These are phyloP conservation scores for Onychostoma macrolepis DNA, from an alignment of 2,113 vertebrate genomes.

Conservation along the genomic window DNA sequence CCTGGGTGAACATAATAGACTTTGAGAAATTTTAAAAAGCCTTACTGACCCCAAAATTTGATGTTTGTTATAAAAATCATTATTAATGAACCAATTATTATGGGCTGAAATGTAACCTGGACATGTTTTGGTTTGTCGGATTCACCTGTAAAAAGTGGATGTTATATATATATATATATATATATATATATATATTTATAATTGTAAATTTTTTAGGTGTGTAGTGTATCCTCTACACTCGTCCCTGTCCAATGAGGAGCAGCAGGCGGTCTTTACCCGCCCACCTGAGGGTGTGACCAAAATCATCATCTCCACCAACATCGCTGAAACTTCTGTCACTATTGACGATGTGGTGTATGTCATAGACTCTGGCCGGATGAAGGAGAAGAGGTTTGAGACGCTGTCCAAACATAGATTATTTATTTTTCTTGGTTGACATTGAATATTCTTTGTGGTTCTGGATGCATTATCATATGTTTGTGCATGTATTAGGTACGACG, in stretches of 20 bases:
- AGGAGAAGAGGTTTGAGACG: conserved; percentile 88
- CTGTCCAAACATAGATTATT: neutral
- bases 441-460: neutral
- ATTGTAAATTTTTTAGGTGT: conserved; percentile 77
- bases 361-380: conserved; percentile 97
- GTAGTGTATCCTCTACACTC: conserved; percentile 94
- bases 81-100: neutral
- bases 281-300: conserved; percentile 88
- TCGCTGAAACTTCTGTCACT: conserved; percentile 96
- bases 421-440: neutral
- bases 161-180: neutral
- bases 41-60: too few relatives aligned
- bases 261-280: conserved; percentile 90
- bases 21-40: too few relatives aligned
- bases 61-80: too few relatives aligned
- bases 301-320: conserved; percentile 98
- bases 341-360: conserved; percentile 97
- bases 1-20: too few relatives aligned
- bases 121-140: neutral
- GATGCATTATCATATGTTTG: neutral
- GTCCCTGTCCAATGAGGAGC: conserved; percentile 92
- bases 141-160: neutral
- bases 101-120: neutral
- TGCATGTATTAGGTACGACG: conserved; percentile 82
- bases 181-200: neutral